Conservation (phyloP, 2,888 invertebrate species). For the Gasteruption jaculator region DNA sequence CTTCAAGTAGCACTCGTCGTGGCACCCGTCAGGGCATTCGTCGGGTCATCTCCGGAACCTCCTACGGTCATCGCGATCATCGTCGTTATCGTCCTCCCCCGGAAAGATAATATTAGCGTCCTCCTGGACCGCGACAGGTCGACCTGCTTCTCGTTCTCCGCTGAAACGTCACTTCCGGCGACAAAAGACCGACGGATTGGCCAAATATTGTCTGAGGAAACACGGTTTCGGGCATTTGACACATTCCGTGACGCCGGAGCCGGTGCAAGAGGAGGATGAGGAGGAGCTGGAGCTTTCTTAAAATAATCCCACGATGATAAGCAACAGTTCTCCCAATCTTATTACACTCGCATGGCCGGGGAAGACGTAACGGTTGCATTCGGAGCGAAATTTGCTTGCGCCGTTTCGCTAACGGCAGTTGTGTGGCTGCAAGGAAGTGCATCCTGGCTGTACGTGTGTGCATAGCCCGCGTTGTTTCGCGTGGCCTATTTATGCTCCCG, state of each 20-base stretch:
- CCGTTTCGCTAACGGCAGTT: slow-evolving; percentile 15
- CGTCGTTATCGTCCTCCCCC: no score
- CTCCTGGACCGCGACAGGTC: neutral
- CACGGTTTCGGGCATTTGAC: slow-evolving; percentile 20
- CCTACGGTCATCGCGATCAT: slow-evolving; percentile 10
- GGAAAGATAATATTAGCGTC: slow-evolving; percentile 3
- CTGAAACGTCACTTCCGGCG: no score
- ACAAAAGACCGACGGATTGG: no score
- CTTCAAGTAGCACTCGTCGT: slow-evolving; percentile 20
- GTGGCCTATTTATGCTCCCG: slow-evolving; percentile 25
- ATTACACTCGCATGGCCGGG: no score
- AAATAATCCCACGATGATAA: neutral
- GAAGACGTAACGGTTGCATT: slow-evolving; percentile 24
- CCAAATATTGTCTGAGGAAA: slow-evolving; percentile 18
- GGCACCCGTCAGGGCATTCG: slow-evolving; percentile 26
- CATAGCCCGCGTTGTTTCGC: slow-evolving; percentile 7
- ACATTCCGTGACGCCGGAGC: slow-evolving; percentile 15
- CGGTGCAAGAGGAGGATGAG: no score
- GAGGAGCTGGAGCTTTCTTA: no score
- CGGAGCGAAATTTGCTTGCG: slow-evolving; percentile 32
- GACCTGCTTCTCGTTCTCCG: neutral
- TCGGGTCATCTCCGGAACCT: slow-evolving; percentile 12
- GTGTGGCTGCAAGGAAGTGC: neutral
- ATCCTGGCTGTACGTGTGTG: slow-evolving; percentile 13
- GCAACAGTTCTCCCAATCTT: no score